Conservation (phyloP, 2,888 invertebrate genomes). For the Choreutis nemorana region DNA sequence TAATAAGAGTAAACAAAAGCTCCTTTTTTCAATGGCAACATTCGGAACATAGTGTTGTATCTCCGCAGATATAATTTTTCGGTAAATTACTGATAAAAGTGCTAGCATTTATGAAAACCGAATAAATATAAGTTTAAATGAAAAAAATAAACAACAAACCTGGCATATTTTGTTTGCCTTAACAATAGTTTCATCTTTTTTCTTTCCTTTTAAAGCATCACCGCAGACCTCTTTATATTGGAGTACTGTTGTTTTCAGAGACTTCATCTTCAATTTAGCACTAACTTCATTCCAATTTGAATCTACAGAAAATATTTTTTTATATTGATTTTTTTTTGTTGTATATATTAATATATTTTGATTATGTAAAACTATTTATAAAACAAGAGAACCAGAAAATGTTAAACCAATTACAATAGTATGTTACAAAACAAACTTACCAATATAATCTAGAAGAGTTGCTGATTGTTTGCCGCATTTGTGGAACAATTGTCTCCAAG, state of each 20-base stretch:
- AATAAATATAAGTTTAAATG: neutral
- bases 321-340: too few relatives aligned
- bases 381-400: too few relatives aligned
- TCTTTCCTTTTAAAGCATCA: conserved; percentile 51
- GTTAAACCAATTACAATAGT: too few relatives aligned
- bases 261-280: conserved; percentile 39
- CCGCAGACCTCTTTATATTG: conserved; percentile 47
- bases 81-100: too few relatives aligned
- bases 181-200: conserved; percentile 49
- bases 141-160: conserved; percentile 22
- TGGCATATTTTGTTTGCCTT: conserved; percentile 56
- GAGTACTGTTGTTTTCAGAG: conserved; percentile 36
- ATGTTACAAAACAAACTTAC: conserved; percentile 27
- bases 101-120: too few relatives aligned
- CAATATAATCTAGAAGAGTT: conserved; percentile 66
- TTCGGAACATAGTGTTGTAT: too few relatives aligned
- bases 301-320: conserved; percentile 28
- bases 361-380: too few relatives aligned
- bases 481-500: conserved; percentile 74
- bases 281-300: conserved; percentile 42
- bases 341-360: too few relatives aligned
- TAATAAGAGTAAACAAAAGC: too few relatives aligned
- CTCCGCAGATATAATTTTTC: too few relatives aligned
- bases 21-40: too few relatives aligned
- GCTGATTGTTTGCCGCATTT: conserved; percentile 73